A percentile compares a stretch with the other conserved stretches of the same genome.
phyloP scores from a whole-genome alignment of 2,797 vertebrate species.

The Falco columbarius region DNA sequence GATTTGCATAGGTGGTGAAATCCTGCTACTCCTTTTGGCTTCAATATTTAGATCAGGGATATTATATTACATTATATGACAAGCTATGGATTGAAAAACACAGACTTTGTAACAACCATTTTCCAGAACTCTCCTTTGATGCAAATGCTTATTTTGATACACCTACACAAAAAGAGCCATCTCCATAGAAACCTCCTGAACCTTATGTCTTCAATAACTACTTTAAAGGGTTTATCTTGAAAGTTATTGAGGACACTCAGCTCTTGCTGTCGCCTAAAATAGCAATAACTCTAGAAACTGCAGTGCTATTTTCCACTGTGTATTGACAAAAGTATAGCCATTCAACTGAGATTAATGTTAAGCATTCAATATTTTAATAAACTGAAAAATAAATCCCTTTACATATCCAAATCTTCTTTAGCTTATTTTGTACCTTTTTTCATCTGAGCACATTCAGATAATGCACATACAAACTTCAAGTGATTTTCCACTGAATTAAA shows the following conservation, averaged over 20 bases:
- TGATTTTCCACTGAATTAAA: not conserved
- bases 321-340: not conserved
- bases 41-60: constrained; percentile 11
- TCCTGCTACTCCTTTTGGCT: not conserved
- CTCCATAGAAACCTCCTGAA: constrained; percentile 58
- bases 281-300: constrained; percentile 41
- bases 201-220: constrained; percentile 48
- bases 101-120: not conserved
- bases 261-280: not conserved
- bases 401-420: not conserved
- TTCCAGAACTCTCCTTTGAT: constrained; percentile 30
- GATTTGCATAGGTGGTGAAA: constrained; percentile 40
- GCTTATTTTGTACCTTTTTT: not conserved
- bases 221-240: constrained; percentile 51
- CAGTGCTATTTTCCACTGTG: not conserved
- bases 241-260: constrained; percentile 41
- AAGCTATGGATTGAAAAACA: not conserved
- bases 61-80: not conserved
- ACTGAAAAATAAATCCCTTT: not conserved
- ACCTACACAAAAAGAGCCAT: constrained; percentile 14
- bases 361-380: not conserved
- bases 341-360: not conserved
- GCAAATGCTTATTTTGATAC: constrained; percentile 47
- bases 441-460: not conserved
- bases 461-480: not conserved